Base-by-base conservation (phyloP, 2,113 vertebrate species). In the Cryptotis parvus region DNA sequence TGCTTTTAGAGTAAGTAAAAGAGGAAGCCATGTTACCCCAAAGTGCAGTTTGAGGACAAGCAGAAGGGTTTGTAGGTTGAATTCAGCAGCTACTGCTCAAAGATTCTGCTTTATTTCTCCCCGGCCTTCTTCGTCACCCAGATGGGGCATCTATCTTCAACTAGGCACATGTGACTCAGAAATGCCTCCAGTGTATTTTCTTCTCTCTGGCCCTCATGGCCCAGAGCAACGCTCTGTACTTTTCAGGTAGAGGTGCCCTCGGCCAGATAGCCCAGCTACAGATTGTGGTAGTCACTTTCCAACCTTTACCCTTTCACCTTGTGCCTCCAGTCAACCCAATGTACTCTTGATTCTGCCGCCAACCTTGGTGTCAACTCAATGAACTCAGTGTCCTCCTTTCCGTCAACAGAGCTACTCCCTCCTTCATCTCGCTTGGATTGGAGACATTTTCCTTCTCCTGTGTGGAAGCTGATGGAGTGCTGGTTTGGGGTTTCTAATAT, bases 231-330 rank as follows among this genome's bases (percentile, higher is more conserved):
- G 3, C 18, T 24, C 66, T 16, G 45, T 9, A 9, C 77, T 45
- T 52, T 10, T 61, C 33, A 0, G 2, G 9, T 24, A 16, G 2
- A 7, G n/a, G 9, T 3, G 1, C 22, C 22, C 43, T 33, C 81
- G 9, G 10, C 9, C 8, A 14, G 33, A 10, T 20, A 29, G 24
- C 12, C 15, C 52, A 76, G 58, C 35, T 24, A n/a, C 66, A 45
- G 37, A 29, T 35, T 12, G 8, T 0, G 11, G 45, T 29, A 4
- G 0, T 15, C 6, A 18, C 24, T 26, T 70, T 37, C 3, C 4
- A 10, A 4, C 45, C 7, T 77, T 49, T 61, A 31, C 76, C 11
- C 66, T 58, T 58, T 22, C 4, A 37, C 24, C 55, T 61, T 11
- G 14, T 31, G 52, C 16, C 12, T 1, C 4, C 31, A 18, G 24